Evolutionary conservation across 2,888 invertebrate species (phyloP).

Genomic region (Lymantria monacha): DNA sequence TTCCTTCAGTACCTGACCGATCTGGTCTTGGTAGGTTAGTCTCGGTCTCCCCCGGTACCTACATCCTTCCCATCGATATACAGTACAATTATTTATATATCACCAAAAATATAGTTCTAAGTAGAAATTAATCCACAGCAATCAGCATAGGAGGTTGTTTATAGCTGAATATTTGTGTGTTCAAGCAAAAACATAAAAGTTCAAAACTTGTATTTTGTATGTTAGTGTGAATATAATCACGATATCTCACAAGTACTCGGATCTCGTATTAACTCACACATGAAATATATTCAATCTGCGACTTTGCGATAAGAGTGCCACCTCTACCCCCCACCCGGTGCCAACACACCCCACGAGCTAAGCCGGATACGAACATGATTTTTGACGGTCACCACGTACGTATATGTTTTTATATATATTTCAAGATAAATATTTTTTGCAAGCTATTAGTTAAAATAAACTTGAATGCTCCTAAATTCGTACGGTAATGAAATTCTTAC

Average conservation of each 20-base stretch:
- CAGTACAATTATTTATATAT: too few species aligned
- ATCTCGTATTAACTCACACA: constrained; percentile 73
- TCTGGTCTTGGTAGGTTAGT: too few species aligned
- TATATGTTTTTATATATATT: constrained; percentile 28
- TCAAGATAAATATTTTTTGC: background rate
- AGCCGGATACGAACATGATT: constrained; percentile 58
- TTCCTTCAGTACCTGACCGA: too few species aligned
- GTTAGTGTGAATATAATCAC: constrained; percentile 34
- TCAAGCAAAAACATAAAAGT: too few species aligned
- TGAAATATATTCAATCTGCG: constrained; percentile 88
- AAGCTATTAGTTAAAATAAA: background rate
- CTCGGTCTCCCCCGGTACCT: too few species aligned
- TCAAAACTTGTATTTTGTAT: background rate
- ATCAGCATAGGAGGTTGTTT: too few species aligned
- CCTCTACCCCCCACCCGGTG: constrained; percentile 34
- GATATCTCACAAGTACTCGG: constrained; percentile 45
- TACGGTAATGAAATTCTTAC: too few species aligned
- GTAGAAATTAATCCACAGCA: too few species aligned
- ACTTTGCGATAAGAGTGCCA: constrained; percentile 80
- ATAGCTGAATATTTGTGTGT: too few species aligned
- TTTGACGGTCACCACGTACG: constrained; percentile 61
- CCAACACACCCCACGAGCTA: constrained; percentile 32
- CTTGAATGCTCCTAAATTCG: too few species aligned
- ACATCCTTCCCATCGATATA: too few species aligned
- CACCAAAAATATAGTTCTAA: too few species aligned